Evolutionary conservation across 2,888 invertebrate genomes (phyloP), one percentile per base, ranked within the genome.

Genomic region (Synergus japonicus): DNA sequence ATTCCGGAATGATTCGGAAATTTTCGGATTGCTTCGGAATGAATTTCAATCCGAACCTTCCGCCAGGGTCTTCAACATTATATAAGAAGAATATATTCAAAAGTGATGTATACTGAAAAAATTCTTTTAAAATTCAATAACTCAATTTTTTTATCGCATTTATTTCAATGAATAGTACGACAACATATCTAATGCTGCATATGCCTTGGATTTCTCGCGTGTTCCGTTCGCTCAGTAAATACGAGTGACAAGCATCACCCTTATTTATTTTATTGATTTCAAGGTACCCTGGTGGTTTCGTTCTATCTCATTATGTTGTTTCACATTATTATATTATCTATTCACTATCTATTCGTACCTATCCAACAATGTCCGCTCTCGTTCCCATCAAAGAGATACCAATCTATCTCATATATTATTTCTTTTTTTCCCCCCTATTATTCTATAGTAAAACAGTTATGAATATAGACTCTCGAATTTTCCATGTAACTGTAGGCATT

Each of bases 181-280:
- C 5, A 10, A 22, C 9, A 60, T 60, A 60, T 60, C 1, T 60
- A 60, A 22, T 60, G 9, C 4, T 9, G 18, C 10, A 22, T 60
- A n/a, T n/a, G 15, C 4, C 22, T 60, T 12, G 22, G 60, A 22
- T 60, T 22, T 60, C 22, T 60, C 12, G 60, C 60, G 10, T 67
- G 67, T 44, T 18, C 46, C 76, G 64, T 78, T 76, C 18, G 67
- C 64, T 82, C 67, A 84, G 84, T 82, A 85, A 85, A 84, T 80
- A 83, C 66, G 60, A 18, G 44, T 66, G 60, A 73, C n/a, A 29
- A 64, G 41, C 79, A 77, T 76, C 78, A 41, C 73, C 78, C 79
- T 81, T 85, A 82, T 86, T 86, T 88, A 83, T 87, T 86, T 84
- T 85, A 88, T 87, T 85, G 86, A 87, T 86, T 86, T 83, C 77